Evolutionary conservation across 2,113 vertebrate species (phyloP), one percentile per base, ranked within the genome.

Genomic region (Polypterus bichir): DNA sequence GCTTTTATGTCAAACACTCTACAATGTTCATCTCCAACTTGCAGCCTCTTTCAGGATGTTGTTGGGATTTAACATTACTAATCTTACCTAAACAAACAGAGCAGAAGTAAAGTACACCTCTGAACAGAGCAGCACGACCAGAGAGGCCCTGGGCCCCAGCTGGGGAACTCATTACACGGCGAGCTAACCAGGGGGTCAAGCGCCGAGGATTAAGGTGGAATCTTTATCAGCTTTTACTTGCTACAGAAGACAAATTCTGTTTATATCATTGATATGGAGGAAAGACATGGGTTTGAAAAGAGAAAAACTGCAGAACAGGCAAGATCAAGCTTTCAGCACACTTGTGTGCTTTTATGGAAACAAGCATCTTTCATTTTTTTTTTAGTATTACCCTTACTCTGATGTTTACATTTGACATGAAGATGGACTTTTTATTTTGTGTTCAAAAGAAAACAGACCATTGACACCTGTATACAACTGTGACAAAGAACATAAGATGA

Each of bases 81-180:
- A 86, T 88, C 83, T 84, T 81, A 62, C 75, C 76, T 81, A 86
- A 88, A 85, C 78, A 86, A 86, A 86, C 80, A 81, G 6, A 62
- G 59, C 64, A 67, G 69, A 70, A 71, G 76, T 83, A 77, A 79
- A 83, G 81, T 74, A 46, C 71, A 69, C 76, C 68, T 71, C 72
- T 80, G 79, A 77, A 78, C 71, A 66, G 65, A 67, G 67, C 77
- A 84, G 83, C 83, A 86, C 81, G 82, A 83, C 77, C 70, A 44
- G 74, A 11, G 64, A 70, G 64, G 73, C 80, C 80, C 76, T 70
- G 70, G 77, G 77, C 82, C 72, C 70, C 82, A 85, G 77, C 80
- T 81, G 80, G 75, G 77, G 77, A 86, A 83, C 81, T 82, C 86
- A 86, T 89, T 87, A 88, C 73, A 54, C 62, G 59, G 70, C 68